Evolutionary conservation across 2,888 invertebrate species (phyloP), one percentile per base, ranked within the genome.

Genomic region (Gortyna flavago): DNA sequence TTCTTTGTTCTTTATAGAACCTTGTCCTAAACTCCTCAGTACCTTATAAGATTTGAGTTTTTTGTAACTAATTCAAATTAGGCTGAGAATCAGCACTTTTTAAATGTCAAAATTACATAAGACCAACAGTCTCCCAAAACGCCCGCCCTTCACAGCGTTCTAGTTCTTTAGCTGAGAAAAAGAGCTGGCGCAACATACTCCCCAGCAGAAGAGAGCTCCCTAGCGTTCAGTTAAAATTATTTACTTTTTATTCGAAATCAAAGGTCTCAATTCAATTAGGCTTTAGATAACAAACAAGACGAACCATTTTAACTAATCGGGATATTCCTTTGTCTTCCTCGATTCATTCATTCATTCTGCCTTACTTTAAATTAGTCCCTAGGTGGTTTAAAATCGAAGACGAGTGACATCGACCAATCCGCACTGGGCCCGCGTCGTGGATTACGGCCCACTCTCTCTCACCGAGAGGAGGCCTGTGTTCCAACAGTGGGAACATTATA

Each of bases 1-100:
- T 74, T 41, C 64, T 72, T 84, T 84, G 68, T 84, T 72, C 57
- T 41, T 18, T 61, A 11, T 5, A 54, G 4, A 38, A 51, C 0
- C 18, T 21, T 57, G 57, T 32, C 8, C 18, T 13, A 18, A 41
- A 11, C 35, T n/a, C 35, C 6, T 69, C 6, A 51, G n/a, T 44
- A 48, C 8, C 32, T 29, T 25, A 18, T 54, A 32, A 3, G 0
- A 32, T n/a, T 32, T 5, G 7, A 3, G 6, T 35, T 9, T 48
- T 38, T 54, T 38, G 9, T 41, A 0, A 41, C 18, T n/a, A 9
- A 62, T n/a, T 65, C 41, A 7, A 44, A 21, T 67, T 44, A 29
- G 7, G 29, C 29, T 29, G 8, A 44, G 13, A 44, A 44, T 66
- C 21, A 3, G 13, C 16, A 16, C 44, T 13, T 44, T 29, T 44